These are phyloP conservation scores for Stichopus chloronotus DNA, from an alignment of 35 echinoderm and acorn worm genomes.

Conservation along the genomic window DNA sequence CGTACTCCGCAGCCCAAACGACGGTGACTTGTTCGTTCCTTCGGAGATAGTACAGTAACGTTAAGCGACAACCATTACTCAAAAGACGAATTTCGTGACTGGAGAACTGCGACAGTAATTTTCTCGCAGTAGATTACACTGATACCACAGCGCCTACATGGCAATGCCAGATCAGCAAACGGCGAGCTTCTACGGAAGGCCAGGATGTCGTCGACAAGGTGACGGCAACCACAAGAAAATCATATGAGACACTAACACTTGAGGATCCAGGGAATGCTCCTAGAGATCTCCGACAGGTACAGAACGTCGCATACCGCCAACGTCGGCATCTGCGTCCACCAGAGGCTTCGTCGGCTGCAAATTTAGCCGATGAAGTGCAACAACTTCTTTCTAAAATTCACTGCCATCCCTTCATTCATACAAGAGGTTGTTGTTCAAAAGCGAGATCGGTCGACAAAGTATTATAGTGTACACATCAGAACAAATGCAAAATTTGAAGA, in stretches of 20 bases:
- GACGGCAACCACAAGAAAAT: not conserved
- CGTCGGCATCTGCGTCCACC: not conserved
- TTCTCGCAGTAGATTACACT: not conserved
- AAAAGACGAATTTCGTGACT: not conserved
- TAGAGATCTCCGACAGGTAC: not conserved
- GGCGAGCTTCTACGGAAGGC: not conserved
- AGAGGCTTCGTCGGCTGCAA: not conserved
- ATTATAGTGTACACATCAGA: not conserved
- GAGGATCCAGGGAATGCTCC: not conserved
- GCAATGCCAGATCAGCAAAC: not conserved
- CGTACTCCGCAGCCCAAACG: not conserved
- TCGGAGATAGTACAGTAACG: not conserved
- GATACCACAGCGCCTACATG: not conserved
- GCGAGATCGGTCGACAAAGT: not conserved
- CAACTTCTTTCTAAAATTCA: not conserved
- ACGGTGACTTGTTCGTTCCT: not conserved
- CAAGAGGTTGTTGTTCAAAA: not conserved
- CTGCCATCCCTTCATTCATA: not conserved
- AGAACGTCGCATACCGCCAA: not conserved
- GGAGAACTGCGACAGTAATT: not conserved
- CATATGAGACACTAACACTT: not conserved
- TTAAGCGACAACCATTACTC: not conserved
- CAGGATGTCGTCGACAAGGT: not conserved
- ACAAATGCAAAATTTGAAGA: not conserved
- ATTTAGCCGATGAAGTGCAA: not conserved